Base-by-base conservation (phyloP, 2,888 invertebrate species). In the Callyntrura guangdongensis region DNA sequence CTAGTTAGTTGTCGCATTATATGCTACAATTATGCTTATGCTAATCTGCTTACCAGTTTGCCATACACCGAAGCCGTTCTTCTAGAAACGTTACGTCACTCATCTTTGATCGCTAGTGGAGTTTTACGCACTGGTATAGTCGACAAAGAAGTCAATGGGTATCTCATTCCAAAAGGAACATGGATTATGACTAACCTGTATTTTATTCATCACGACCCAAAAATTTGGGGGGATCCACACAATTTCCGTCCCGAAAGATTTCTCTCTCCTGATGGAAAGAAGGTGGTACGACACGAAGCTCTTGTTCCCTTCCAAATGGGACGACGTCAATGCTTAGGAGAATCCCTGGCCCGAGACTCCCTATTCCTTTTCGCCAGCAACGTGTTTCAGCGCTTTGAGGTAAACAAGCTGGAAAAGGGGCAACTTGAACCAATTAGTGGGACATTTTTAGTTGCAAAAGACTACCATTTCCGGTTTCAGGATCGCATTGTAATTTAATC, bases 31-130 rank as follows among this genome's bases (percentile, higher is more conserved):
- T n/a, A n/a, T n/a, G n/a, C n/a, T n/a, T n/a, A n/a, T n/a, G n/a
- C n/a, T n/a, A n/a, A n/a, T n/a, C n/a, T n/a, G n/a, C n/a, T n/a
- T n/a, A n/a, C n/a, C 17, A 88, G 88, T 17, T 27, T 88, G 59
- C 88, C 88, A 20, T 88, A 88, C 27, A 69, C 64, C 4, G 88
- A 88, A 88, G 88, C 88, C 2, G 69, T 72, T 0, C 81, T 88
- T 72, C 45, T 56, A 14, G 82, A 88, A 82, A 82, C 88, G 1
- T 22, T 88, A 36, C 87, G 87, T 17, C 27, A 81, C 20, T 72
- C 72, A 5, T 67, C 81, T 6, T 0, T 87, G 0, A 36, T 87
- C 5, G 47, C 87, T 14, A 36, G 20, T 17, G 87, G 87, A n/a
- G 67, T 87, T 12, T 56, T 53, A 20, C 87, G 81, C 22, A 12